Conservation (phyloP, 1,140 invertebrate species). For the Whitmania pigra region DNA sequence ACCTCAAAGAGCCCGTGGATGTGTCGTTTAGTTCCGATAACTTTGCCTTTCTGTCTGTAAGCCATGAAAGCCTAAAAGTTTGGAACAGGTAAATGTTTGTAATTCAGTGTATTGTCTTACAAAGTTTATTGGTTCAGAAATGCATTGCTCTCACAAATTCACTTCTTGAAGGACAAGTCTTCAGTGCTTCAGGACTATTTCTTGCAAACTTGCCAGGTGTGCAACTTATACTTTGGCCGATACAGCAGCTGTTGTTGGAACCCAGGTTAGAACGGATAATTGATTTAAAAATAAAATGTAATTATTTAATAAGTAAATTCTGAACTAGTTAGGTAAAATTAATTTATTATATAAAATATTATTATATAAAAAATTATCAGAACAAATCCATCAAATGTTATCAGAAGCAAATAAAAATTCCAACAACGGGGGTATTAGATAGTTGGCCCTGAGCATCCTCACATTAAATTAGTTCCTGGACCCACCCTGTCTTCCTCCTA, state of each 20-base stretch:
- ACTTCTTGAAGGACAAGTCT: constrained; percentile 51
- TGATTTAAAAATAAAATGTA: too few relatives aligned
- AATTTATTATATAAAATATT: too few relatives aligned
- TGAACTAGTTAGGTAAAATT: too few relatives aligned
- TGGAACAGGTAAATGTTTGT: constrained; percentile 75
- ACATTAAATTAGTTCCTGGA: too few relatives aligned
- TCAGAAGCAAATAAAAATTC: too few relatives aligned
- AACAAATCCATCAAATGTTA: too few relatives aligned
- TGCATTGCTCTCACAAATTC: not conserved
- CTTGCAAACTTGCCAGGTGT: constrained; percentile 56
- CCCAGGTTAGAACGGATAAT: constrained; percentile 48
- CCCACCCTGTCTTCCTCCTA: too few relatives aligned
- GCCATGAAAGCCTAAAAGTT: constrained; percentile 73
- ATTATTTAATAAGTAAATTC: too few relatives aligned
- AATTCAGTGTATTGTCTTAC: not conserved
- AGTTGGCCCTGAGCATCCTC: too few relatives aligned
- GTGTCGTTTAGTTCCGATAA: constrained; percentile 76
- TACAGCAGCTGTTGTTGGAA: constrained; percentile 72
- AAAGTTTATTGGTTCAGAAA: not conserved
- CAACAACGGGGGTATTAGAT: too few relatives aligned
- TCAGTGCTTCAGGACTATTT: constrained; percentile 65
- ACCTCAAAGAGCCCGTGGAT: constrained; percentile 72
- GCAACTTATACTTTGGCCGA: constrained; percentile 81
- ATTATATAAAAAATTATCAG: too few relatives aligned
- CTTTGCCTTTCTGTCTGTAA: constrained; percentile 55